A percentile compares a stretch with the other conserved stretches of the same genome.
phyloP scores from a whole-genome alignment of 2,888 invertebrate species.

The Limnephilus lunatus region DNA sequence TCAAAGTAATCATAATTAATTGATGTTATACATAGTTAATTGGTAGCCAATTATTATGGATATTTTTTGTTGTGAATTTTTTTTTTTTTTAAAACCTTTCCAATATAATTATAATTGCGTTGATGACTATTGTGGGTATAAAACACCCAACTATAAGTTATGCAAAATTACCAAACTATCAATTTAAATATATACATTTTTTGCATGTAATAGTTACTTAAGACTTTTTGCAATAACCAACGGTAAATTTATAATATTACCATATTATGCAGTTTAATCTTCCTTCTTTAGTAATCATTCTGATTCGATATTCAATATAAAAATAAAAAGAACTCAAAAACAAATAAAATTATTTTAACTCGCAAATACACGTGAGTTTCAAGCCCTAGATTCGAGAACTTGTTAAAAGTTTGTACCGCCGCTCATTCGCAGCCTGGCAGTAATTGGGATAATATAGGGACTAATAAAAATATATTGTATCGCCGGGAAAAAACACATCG shows the following conservation, averaged over 20 bases:
- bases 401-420: background rate
- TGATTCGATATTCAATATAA: background rate
- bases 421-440: conserved; percentile 30
- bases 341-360: background rate
- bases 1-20: too few relatives aligned
- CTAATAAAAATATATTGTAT: conserved; percentile 45
- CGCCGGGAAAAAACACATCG: conserved; percentile 39
- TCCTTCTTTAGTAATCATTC: background rate
- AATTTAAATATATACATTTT: too few relatives aligned
- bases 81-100: too few relatives aligned
- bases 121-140: too few relatives aligned
- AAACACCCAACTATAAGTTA: too few relatives aligned
- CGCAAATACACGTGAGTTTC: background rate
- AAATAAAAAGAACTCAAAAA: background rate
- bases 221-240: background rate
- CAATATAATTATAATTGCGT: too few relatives aligned
- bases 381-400: background rate
- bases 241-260: background rate
- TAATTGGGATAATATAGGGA: conserved; percentile 44
- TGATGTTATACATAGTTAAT: too few relatives aligned
- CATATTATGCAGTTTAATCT: background rate
- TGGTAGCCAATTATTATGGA: too few relatives aligned
- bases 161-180: too few relatives aligned
- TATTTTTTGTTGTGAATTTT: too few relatives aligned
- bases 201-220: too few relatives aligned